Evolutionary conservation across 2,888 invertebrate genomes (phyloP), one percentile per base, ranked within the genome.

Genomic region (Phrixothrix hirtus): DNA sequence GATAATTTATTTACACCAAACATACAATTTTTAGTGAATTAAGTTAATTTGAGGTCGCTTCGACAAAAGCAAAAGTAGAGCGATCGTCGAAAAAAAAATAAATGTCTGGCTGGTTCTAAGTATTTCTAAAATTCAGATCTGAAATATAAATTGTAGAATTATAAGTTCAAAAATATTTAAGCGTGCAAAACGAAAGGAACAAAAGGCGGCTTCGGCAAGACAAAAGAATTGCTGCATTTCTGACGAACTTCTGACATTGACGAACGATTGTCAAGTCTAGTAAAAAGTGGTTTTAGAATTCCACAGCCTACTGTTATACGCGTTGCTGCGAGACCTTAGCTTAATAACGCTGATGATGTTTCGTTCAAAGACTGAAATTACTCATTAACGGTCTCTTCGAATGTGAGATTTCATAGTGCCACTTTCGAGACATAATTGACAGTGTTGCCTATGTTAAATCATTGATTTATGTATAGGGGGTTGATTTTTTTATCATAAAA

Each of bases 91-190:
- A 41, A 41, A 41, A n/a, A n/a, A 44, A 49, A 54, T 54, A 54
- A 44, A 48, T 44, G 54, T 44, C 54, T 48, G 54, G 54, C 47
- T 36, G 43, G 50, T 38, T 32, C 57, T 58, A 60, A 60, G 58
- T 58, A 60, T 60, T 60, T 54, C 60, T 60, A 60, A 60, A 60
- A 60, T 60, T 57, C 60, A 54, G 49, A 56, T 45, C 39, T 52
- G 48, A 56, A 56, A 62, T 62, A 62, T 62, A 62, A 62, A 62
- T 62, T 62, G 62, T 58, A 51, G 60, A 62, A 62, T 62, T 62
- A 62, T 61, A 61, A 60, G 57, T 46, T 49, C 52, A 56, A 51
- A 56, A 56, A 56, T 56, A 56, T 56, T 56, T 56, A 49, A 49
- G 45, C 48, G 52, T 48, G 50, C 46, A 55, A 55, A 55, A 50